Base-by-base conservation (phyloP, 2,797 vertebrate genomes). In the Lophius americanus region DNA sequence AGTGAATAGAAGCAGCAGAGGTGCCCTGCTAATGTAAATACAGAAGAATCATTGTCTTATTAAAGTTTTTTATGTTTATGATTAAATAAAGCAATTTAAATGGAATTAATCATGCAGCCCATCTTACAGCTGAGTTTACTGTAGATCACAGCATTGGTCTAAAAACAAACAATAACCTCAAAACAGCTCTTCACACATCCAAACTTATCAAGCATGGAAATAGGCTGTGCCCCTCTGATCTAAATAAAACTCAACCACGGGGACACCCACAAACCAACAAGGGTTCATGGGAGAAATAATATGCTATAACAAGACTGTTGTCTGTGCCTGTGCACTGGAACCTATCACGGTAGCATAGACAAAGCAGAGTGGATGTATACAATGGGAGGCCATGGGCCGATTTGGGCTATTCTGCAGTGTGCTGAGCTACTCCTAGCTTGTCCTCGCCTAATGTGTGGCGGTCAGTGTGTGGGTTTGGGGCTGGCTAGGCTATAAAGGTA, bases 291-390 rank as follows among this genome's bases (percentile, higher is more conserved):
- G 88, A 91, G 86, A 89, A 88, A 83, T 85, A 88, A 74, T 76
- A 82, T 49, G 51, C 81, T 83, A 80, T 86, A 91, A 89, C 82
- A 81, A 58, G 80, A 82, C 85, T 68, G 84, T 90, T 91, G 88
- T 90, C 87, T 80, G 80, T 89, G 88, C 58, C 74, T 83, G 83
- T 62, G 83, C 69, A 75, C 90, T 92, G 90, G 89, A 92, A 91
- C 81, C 83, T 87, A 84, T 91, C 86, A 83, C 82, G 38, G 72
- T 80, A 81, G 88, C 81, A 80, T 85, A 87, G 87, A 91, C 86
- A 90, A 90, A 91, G 85, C 81, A 65, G 88, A 87, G 82, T 72
- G 85, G 73, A 90, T 90, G 85, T 92, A 91, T 91, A 92, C 91
- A 92, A 89, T 81, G 82, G 87, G 85, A 88, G 89, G 87, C 90